phyloP scores from a whole-genome alignment of 2,797 vertebrate genomes.

The Pipistrellus nathusii region DNA sequence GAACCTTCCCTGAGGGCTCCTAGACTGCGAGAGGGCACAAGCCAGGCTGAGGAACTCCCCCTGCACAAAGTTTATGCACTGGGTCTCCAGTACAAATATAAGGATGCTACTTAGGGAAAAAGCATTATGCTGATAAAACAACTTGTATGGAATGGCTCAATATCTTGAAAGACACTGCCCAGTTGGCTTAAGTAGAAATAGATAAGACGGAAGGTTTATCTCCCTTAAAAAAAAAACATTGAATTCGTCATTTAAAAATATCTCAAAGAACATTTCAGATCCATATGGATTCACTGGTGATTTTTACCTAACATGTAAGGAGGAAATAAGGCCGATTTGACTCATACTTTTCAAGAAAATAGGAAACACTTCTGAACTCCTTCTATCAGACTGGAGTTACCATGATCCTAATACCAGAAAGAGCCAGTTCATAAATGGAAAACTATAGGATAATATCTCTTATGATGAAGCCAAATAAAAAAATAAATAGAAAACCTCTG shows the following conservation, averaged over 20 bases:
- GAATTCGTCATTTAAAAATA: constrained; percentile 16
- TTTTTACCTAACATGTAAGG: not conserved
- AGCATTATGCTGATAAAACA: not conserved
- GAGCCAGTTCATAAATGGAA: not conserved
- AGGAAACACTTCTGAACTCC: not conserved
- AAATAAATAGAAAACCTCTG: not conserved
- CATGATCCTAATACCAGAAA: not conserved
- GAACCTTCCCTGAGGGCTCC: too few relatives aligned
- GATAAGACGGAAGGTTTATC: not conserved
- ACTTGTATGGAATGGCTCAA: not conserved
- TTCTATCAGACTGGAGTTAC: not conserved
- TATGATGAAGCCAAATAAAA: not conserved
- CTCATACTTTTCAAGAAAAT: not conserved
- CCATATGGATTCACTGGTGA: not conserved
- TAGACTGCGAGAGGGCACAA: too few relatives aligned
- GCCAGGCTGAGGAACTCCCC: too few relatives aligned
- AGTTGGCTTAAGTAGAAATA: not conserved
- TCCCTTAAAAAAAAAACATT: not conserved
- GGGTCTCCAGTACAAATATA: not conserved
- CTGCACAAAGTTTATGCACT: too few relatives aligned
- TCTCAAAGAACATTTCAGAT: not conserved
- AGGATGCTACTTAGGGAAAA: not conserved
- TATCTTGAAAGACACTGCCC: not conserved
- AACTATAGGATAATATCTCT: not conserved
- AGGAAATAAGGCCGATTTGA: not conserved